These are phyloP conservation scores for Pluvialis apricaria DNA, from an alignment of 2,113 vertebrate species.

Conservation along the genomic window DNA sequence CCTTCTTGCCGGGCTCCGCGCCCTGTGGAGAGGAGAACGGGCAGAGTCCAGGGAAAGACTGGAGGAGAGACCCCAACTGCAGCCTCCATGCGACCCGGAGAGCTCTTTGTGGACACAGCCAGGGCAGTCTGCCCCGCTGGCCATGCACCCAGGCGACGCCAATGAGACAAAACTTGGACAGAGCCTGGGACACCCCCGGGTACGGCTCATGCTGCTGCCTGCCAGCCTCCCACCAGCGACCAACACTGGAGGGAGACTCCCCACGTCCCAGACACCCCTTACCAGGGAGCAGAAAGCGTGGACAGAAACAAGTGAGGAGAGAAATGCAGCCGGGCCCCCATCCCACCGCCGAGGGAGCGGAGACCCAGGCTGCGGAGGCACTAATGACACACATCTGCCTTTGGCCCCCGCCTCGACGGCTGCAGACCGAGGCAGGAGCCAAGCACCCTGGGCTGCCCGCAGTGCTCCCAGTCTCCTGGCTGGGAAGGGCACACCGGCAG, in stretches of 20 bases:
- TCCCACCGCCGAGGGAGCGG: neutral
- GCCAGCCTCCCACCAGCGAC: neutral
- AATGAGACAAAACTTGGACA: neutral
- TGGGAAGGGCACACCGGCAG: neutral
- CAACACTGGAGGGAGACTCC: neutral
- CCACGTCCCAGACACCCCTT: rapidly evolving
- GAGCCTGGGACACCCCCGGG: neutral
- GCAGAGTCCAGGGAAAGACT: neutral
- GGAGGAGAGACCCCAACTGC: neutral
- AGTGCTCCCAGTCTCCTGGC: neutral
- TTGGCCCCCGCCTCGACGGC: neutral
- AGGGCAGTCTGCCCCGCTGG: neutral
- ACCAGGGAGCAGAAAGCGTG: rapidly evolving
- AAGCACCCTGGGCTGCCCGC: neutral
- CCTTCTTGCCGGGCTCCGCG: neutral
- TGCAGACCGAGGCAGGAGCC: neutral
- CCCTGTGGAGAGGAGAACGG: neutral
- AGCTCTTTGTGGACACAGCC: neutral
- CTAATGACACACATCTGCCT: neutral
- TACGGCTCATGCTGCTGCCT: rapidly evolving
- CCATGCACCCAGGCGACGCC: rapidly evolving
- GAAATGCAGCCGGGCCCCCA: neutral
- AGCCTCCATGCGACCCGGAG: rapidly evolving
- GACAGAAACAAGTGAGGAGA: rapidly evolving
- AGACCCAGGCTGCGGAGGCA: neutral